Evolutionary conservation across 2,113 vertebrate genomes (phyloP), one percentile per base, ranked within the genome.

Genomic region (Nettapus auritus): DNA sequence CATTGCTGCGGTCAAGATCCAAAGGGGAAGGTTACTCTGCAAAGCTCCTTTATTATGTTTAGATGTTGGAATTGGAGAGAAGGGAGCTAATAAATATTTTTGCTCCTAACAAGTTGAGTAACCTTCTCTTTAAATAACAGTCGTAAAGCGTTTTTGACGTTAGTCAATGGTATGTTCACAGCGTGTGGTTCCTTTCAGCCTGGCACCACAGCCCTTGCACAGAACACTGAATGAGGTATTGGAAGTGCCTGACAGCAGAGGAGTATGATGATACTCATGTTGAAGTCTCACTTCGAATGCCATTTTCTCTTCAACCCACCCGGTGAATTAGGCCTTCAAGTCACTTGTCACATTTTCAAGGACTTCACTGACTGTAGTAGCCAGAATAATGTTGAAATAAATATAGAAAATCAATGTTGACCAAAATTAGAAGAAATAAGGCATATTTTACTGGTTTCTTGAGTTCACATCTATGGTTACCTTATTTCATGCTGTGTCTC

Each of bases 201-300:
- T 9, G 36, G 26, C 69, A 7, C 52, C 26, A 6, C 15, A 17
- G 42, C 18, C 40, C 44, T 31, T 36, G 6, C 11, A 1, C 25
- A 53, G 46, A 28, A 3, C 17, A 10, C 36, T 6, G 18, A 8
- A 3, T 2, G 74, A 59, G 62, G 8, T 14, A 7, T 25, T 33
- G 29, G 28, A 33, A 7, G 56, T 62, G 2, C 34, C 36, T 7
- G 4, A 3, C 29, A 21, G 40, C 22, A 4, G 38, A 22, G 9
- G 11, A 7, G 7, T 34, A 8, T 22, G 14, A 2, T 1, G 40
- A 13, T 21, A 28, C 1, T 33, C 29, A 19, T 0, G 0, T 13
- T 33, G 21, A 36, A 71, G 25, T 36, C 40, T 29, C 4, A 34
- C 36, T 74, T 44, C 26, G 23, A 18, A 26, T 18, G 10, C 11